Base-by-base conservation (phyloP, 1,140 invertebrate genomes). In the Eupeodes corollae region DNA sequence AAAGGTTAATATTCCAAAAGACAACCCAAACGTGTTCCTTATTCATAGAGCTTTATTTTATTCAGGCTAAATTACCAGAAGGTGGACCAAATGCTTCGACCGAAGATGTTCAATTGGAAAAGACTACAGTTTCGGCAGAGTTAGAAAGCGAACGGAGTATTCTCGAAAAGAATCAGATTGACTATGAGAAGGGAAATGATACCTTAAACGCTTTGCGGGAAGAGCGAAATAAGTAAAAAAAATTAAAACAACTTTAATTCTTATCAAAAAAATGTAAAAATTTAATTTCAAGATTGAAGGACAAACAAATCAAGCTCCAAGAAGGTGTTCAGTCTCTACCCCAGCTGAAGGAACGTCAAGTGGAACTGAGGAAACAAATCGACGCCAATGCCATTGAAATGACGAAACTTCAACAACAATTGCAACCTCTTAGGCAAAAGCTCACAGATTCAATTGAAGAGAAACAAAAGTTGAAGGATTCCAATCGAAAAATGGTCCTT, bases 91-190 rank as follows among this genome's bases (percentile, higher is more conserved):
- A 65, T 34, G 50, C 52, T 0, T 60, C 58, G 3, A 54, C 58
- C 30, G 56, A 59, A 12, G 58, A 55, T 5, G 16, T 70, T 41
- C 62, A 65, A 49, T 46, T 52, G 3, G 54, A 70, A 46, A 63
- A 68, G 50, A 47, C 44, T 10, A 35, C 51, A 10, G 52, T 70
- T 10, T 54, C 54, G 1, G 54, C 48, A 14, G 56, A 66, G 38
- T 41, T 70, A 10, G 59, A 61, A n/a, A 31, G 32, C 1, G 55
- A 62, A 21, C 43, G 53, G 5, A 57, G 57, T 16, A 38, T 52
- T 0, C 50, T 75, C 41, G 76, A 80, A 42, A 66, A 73, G 43
- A 58, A 75, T 6, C 73, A 77, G 53, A 70, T 75, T n/a, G 67
- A 76, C 33, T 73, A 75, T 45, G 63, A 67, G 18, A 31, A 73